Conservation (phyloP, 2,888 invertebrate species). For the Tetanocera ferruginea region DNA sequence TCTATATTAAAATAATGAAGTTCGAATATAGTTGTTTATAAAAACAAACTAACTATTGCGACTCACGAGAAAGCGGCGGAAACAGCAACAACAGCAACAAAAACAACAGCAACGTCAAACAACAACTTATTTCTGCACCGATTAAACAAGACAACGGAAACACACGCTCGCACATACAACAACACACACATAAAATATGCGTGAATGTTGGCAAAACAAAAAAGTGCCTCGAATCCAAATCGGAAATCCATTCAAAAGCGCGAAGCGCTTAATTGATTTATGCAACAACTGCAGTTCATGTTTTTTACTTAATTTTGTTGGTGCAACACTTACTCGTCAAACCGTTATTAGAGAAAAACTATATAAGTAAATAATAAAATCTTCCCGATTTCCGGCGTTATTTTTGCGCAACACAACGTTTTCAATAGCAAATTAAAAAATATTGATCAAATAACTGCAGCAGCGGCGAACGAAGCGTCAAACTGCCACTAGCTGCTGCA, state of each 20-base stretch:
- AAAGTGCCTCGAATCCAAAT: background rate
- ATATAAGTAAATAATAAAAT: background rate
- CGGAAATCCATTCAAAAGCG: background rate
- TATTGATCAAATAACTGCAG: conserved; percentile 61
- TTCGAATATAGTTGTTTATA: conserved; percentile 20
- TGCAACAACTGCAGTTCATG: background rate
- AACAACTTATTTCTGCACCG: background rate
- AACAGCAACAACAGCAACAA: background rate
- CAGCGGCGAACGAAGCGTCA: conserved; percentile 4
- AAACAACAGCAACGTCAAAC: background rate
- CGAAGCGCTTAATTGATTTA: background rate
- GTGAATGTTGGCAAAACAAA: background rate
- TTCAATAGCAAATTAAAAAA: conserved; percentile 46
- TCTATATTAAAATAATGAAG: background rate
- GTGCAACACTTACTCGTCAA: background rate
- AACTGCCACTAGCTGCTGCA: background rate
- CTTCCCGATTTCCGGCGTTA: background rate
- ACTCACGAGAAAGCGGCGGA: background rate
- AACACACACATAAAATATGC: background rate
- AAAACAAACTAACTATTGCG: conserved; percentile 13
- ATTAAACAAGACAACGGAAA: background rate
- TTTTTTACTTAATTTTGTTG: background rate
- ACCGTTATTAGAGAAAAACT: background rate
- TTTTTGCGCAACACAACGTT: conserved; percentile 46
- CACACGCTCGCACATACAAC: background rate